These are phyloP conservation scores for Chirona hameri DNA, from an alignment of 2,888 invertebrate species.

Conservation along the genomic window DNA sequence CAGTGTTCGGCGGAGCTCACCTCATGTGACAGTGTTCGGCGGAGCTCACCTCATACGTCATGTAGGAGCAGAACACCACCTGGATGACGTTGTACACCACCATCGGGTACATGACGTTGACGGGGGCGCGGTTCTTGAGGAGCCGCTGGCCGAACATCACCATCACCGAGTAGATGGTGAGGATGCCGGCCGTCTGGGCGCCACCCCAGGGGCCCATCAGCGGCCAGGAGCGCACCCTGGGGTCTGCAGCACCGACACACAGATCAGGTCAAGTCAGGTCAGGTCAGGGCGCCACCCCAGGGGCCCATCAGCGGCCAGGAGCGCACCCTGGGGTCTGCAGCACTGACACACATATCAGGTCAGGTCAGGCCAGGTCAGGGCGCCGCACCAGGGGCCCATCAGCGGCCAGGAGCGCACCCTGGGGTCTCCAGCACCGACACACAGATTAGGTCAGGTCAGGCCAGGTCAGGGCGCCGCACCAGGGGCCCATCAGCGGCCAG, in stretches of 20 bases:
- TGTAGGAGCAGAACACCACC: neutral
- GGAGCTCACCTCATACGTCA: neutral
- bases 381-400: neutral
- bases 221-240: neutral
- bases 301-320: neutral
- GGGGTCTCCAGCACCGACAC: neutral
- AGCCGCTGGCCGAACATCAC: conserved; percentile 2
- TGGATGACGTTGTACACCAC: neutral
- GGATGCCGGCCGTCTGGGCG: neutral
- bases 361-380: neutral
- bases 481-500: no score
- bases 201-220: neutral
- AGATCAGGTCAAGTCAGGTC: neutral
- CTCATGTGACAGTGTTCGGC: no score
- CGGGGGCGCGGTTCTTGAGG: neutral
- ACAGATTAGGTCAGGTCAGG: neutral
- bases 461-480: no score
- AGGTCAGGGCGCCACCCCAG: no score
- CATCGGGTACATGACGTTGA: conserved; percentile 1
- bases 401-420: no score
- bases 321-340: neutral
- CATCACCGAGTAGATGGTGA: neutral
- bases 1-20: no score
- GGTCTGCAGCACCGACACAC: no score
- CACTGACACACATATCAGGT: neutral